Percentiles rank a stretch among this genome's conserved stretches.
Conservation (phyloP, 2,888 invertebrate species). For the Macroteleia sp. region DNA sequence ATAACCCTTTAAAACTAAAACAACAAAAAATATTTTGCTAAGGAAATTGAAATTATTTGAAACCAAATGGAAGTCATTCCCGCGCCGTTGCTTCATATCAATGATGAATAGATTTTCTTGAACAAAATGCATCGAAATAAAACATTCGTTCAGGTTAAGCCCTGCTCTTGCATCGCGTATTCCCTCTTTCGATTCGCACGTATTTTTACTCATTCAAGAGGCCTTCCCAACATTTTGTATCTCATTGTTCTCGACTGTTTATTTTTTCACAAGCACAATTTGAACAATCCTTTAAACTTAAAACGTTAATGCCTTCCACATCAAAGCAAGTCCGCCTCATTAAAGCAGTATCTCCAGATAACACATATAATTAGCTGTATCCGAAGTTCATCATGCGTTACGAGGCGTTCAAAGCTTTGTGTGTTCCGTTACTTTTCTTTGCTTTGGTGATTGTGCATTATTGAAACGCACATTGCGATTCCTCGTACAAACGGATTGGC, state of each 20-base stretch:
- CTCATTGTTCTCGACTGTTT: conserved; percentile 38
- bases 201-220: conserved; percentile 33
- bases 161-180: too few species aligned
- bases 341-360: conserved; percentile 46
- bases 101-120: too few species aligned
- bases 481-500: conserved; percentile 44
- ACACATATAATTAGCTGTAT: conserved; percentile 45
- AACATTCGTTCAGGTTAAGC: too few species aligned
- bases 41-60: too few species aligned
- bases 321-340: conserved; percentile 48
- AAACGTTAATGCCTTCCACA: conserved; percentile 33
- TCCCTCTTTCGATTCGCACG: conserved; percentile 11
- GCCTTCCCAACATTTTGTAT: conserved; percentile 16
- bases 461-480: conserved; percentile 39
- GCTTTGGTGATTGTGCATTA: conserved; percentile 55
- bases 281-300: conserved; percentile 35
- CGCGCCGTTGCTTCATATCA: too few species aligned
- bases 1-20: too few species aligned
- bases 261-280: conserved; percentile 18
- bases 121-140: too few species aligned
- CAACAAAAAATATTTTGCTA: too few species aligned
- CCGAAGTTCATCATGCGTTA: conserved; percentile 50
- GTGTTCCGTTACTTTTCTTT: conserved; percentile 39
- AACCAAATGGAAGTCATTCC: too few species aligned
- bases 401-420: conserved; percentile 43